Evolutionary conservation across 2,113 vertebrate species (phyloP).

Genomic region (Burhinus oedicnemus): DNA sequence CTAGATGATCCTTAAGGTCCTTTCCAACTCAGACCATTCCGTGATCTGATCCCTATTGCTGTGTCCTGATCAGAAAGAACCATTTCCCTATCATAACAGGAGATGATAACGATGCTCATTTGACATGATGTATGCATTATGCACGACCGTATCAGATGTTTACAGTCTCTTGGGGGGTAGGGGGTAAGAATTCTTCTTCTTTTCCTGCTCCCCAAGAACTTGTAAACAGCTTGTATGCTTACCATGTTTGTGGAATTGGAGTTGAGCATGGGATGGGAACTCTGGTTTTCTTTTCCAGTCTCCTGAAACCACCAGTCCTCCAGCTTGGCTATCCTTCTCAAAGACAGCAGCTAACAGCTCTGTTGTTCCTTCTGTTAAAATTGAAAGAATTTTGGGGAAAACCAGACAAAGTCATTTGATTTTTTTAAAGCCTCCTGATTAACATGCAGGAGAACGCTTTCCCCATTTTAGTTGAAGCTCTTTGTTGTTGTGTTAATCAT

Average conservation of each 20-base stretch:
- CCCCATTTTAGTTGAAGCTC: neutral
- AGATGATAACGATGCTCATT: neutral
- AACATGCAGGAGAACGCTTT: neutral
- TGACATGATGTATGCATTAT: neutral
- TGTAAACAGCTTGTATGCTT: neutral
- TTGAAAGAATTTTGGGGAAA: neutral
- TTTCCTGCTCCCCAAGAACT: neutral
- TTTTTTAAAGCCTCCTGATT: neutral
- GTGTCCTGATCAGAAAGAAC: neutral
- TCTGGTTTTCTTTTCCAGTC: neutral
- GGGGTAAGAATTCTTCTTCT: neutral
- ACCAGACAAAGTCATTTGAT: neutral
- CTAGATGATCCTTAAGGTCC: neutral
- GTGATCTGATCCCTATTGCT: neutral
- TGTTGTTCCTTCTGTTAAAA: neutral
- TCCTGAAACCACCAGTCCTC: neutral
- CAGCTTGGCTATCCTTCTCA: neutral
- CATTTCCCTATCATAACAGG: neutral
- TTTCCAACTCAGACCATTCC: neutral
- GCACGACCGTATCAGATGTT: neutral
- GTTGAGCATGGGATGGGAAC: neutral
- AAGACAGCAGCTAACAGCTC: neutral
- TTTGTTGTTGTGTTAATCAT: neutral
- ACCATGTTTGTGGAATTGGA: neutral
- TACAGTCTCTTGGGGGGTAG: neutral